These are phyloP conservation scores for Pristionchus maxplancki DNA, from an alignment of 2,888 invertebrate species.

Conservation along the genomic window DNA sequence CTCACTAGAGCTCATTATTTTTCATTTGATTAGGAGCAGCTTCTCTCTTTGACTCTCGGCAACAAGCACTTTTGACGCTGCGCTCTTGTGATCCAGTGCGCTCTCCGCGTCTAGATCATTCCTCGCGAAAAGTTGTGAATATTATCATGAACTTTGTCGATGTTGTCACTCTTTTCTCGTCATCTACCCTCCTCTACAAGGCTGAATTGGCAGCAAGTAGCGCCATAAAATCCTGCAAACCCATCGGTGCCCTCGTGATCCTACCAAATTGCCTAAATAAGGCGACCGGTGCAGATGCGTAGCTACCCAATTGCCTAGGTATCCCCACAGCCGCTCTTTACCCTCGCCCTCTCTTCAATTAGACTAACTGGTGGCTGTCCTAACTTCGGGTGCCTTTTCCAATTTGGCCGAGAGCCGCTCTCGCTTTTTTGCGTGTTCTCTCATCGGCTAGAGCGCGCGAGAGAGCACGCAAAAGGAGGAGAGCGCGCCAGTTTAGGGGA, in stretches of 20 bases:
- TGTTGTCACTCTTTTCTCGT: too few species aligned
- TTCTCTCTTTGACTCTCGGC: too few species aligned
- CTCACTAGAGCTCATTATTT: slow-evolving; percentile 10
- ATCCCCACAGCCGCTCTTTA: not conserved
- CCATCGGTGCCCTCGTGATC: not conserved
- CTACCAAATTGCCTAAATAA: not conserved
- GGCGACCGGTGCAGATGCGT: not conserved
- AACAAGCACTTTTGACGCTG: not conserved
- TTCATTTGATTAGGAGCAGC: slow-evolving; percentile 32
- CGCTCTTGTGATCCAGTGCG: too few species aligned
- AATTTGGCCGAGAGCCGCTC: not conserved
- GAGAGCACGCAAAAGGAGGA: not conserved
- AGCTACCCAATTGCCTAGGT: not conserved
- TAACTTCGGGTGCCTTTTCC: not conserved
- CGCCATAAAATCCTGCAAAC: not conserved
- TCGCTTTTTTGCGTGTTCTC: not conserved
- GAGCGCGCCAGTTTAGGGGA: not conserved
- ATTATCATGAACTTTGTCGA: too few species aligned
- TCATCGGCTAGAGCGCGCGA: not conserved
- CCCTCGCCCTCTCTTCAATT: not conserved
- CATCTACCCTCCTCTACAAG: too few species aligned
- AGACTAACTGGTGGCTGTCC: slow-evolving; percentile 1
- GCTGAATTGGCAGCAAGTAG: too few species aligned
- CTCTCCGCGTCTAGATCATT: too few species aligned
- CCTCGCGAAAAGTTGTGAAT: too few species aligned